A percentile compares a stretch with the other conserved stretches of the same genome.
These are phyloP conservation scores for Buathra laborator DNA, from an alignment of 2,888 invertebrate species.

Conservation along the genomic window DNA sequence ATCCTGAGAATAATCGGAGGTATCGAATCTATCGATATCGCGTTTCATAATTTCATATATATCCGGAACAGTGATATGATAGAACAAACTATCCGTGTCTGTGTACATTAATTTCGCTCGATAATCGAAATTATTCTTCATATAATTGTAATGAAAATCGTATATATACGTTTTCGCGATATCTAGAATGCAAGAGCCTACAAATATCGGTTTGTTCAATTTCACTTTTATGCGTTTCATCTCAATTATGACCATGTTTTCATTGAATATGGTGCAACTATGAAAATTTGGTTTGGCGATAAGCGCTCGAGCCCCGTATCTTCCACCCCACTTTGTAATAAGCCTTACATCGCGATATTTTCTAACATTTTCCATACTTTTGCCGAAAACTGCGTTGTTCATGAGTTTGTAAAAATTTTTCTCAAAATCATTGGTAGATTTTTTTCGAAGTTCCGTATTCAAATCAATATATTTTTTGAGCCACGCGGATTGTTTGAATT, in stretches of 20 bases:
- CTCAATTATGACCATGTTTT: conserved; percentile 76
- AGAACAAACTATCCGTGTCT: conserved; percentile 22
- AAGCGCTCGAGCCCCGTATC: conserved; percentile 77
- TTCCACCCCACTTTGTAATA: conserved; percentile 73
- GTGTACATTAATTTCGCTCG: conserved; percentile 9
- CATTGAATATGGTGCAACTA: conserved; percentile 49
- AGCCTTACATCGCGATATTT: no score
- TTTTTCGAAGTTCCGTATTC: conserved; percentile 79
- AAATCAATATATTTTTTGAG: conserved; percentile 81
- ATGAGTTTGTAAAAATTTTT: conserved; percentile 74
- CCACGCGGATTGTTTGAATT: conserved; percentile 82
- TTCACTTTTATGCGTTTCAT: conserved; percentile 70
- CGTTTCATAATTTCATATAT: no score
- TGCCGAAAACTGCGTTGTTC: no score
- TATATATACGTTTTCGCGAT: conserved; percentile 82
- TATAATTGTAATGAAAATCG: conserved; percentile 80
- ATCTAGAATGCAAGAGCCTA: conserved; percentile 50
- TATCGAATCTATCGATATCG: conserved; percentile 62
- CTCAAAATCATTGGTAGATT: conserved; percentile 78
- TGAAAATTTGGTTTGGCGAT: conserved; percentile 80
- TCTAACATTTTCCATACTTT: no score
- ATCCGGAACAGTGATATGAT: no score
- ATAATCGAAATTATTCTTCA: conserved; percentile 50
- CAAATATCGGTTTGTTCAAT: conserved; percentile 62
- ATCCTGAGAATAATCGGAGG: conserved; percentile 60